Percentiles rank a stretch among this genome's conserved stretches.
Evolutionary conservation across 23 tunicate genomes (phyloP).

Genomic region (Clavelina lepadiformis): DNA sequence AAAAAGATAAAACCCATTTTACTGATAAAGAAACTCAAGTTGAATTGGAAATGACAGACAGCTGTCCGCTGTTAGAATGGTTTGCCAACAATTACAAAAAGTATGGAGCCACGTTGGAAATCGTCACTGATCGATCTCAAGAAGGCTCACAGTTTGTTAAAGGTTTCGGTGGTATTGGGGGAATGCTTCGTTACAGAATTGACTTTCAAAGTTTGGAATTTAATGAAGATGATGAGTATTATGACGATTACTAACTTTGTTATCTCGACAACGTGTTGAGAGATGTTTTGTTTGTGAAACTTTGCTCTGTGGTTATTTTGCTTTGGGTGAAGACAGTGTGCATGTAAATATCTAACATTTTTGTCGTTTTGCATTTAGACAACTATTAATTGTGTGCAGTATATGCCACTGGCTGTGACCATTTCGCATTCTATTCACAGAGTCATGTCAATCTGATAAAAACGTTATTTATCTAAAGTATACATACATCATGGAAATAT

Average conservation of each 20-base stretch:
- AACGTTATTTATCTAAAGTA: too few species aligned
- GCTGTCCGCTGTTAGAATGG: slow-evolving; percentile 89
- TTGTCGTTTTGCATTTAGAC: too few species aligned
- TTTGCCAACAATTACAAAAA: slow-evolving; percentile 97
- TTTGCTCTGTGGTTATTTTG: too few species aligned
- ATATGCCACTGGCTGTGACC: too few species aligned
- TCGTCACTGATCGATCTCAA: slow-evolving; percentile 96
- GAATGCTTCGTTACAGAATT: slow-evolving; percentile 87
- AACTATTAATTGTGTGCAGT: too few species aligned
- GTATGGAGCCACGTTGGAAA: slow-evolving; percentile 91
- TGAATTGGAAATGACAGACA: slow-evolving; percentile 83
- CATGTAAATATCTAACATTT: too few species aligned
- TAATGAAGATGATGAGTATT: slow-evolving; percentile 80
- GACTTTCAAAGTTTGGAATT: slow-evolving; percentile 91
- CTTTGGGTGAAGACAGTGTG: too few species aligned
- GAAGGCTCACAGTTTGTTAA: slow-evolving; percentile 99
- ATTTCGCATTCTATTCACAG: too few species aligned
- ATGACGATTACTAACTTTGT: slow-evolving; percentile 87
- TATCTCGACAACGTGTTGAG: too few species aligned
- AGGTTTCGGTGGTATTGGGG: slow-evolving; percentile 99
- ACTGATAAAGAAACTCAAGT: slow-evolving; percentile 90
- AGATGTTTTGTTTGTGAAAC: too few species aligned
- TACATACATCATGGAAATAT: too few species aligned
- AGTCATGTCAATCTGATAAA: too few species aligned
- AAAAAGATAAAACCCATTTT: slow-evolving; percentile 94